Evolutionary conservation across 2,113 vertebrate genomes (phyloP).

Genomic region (Proteles cristata): DNA sequence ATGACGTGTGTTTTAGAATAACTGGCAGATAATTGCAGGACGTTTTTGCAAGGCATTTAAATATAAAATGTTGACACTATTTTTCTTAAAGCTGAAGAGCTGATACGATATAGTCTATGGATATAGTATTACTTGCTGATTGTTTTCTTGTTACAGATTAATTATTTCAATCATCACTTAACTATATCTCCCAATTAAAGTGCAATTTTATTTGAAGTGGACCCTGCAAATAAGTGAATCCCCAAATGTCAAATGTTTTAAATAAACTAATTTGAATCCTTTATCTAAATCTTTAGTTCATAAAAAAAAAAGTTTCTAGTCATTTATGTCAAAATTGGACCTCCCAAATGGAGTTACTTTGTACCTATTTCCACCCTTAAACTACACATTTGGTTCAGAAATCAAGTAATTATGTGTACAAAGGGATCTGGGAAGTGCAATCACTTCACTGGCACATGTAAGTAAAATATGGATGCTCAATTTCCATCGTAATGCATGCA

Average conservation of each 20-base stretch:
- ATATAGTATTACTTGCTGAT: background rate
- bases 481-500: constrained; percentile 46
- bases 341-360: constrained; percentile 38
- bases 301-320: background rate
- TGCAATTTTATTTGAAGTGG: background rate
- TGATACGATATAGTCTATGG: background rate
- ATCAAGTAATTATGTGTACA: constrained; percentile 63
- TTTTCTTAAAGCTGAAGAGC: background rate
- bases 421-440: constrained; percentile 20
- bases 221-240: background rate
- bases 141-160: constrained; percentile 31
- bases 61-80: background rate
- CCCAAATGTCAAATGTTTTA: constrained; percentile 5
- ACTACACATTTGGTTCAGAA: constrained; percentile 66
- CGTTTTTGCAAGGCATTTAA: background rate
- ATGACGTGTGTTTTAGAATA: background rate
- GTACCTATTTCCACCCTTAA: constrained; percentile 53
- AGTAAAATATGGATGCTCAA: constrained; percentile 12
- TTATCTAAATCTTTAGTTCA: constrained; percentile 29
- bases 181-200: background rate
- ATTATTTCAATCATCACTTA: constrained; percentile 8
- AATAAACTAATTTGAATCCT: background rate
- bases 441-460: constrained; percentile 41
- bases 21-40: background rate
- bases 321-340: constrained; percentile 50